Base-by-base conservation (phyloP, 2,113 vertebrate species). In the Chaetorhynchus papuensis region DNA sequence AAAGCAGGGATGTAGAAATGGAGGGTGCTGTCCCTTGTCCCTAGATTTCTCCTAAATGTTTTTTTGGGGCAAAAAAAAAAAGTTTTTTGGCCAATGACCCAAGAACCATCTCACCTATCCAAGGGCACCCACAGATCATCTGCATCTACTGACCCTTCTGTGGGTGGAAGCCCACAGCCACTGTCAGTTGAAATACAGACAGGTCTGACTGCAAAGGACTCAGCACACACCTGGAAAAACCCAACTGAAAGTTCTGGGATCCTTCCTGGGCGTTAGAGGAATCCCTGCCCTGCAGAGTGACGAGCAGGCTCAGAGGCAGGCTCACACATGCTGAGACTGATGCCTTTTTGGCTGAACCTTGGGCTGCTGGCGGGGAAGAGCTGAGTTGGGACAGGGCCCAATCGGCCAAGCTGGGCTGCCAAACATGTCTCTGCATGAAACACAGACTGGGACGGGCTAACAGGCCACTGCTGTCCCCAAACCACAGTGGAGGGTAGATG, bases 131-230 rank as follows among this genome's bases (percentile, higher is more conserved):
- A 44, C 21, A 54, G 54, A 30, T 80, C 66, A 68, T 49, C 31
- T 30, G 56, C 28, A 61, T 20, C 57, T 3, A 5, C 39, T 30
- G 41, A 7, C 11, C 16, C 10, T 39, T 77, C 57, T 0, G 0
- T 17, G n/a, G 45, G 17, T 45, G n/a, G 52, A n/a, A 88, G 37
- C 19, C 41, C 33, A n/a, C 13, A 35, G 76, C 35, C 31, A 66
- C 53, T 26, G 15, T 10, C 30, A 33, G 33, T n/a, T 39, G 63
- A 31, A 11, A 78, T 20, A 26, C n/a, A 75, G 50, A n/a, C 35
- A 45, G 22, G 26, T 56, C 72, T 60, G 37, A 27, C 52, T 28
- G 49, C 41, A 28, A 31, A 49, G 68, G 35, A 57, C 45, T 44
- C 10, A n/a, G 77, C 44, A 64, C 0, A 1, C 66, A 54, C 28